Evolutionary conservation across 1,140 invertebrate genomes (phyloP).

Genomic region (Drosophila arizonae): DNA sequence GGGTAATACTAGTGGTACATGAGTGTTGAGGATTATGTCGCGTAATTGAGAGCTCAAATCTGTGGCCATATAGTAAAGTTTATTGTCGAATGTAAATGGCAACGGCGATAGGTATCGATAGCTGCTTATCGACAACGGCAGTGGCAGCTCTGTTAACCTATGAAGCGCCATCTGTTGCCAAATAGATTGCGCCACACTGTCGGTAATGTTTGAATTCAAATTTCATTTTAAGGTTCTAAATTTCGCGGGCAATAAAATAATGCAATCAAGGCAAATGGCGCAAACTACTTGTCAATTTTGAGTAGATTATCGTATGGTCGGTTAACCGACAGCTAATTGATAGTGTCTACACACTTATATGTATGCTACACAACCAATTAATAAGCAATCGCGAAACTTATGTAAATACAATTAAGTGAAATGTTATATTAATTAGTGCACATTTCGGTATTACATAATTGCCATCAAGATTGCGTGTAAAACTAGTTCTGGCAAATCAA

Average conservation of each 20-base stretch:
- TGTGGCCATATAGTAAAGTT: constrained; percentile 17
- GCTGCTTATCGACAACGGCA: neutral
- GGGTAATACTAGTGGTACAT: constrained; percentile 59
- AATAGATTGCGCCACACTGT: constrained; percentile 7
- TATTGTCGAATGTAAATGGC: neutral
- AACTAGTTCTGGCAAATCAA: constrained; percentile 70
- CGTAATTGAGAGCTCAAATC: constrained; percentile 35
- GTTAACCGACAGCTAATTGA: neutral
- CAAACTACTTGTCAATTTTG: neutral
- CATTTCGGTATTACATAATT: constrained; percentile 80
- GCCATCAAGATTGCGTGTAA: constrained; percentile 74
- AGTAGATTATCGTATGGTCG: neutral
- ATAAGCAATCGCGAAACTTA: constrained; percentile 32
- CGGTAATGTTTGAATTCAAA: constrained; percentile 3
- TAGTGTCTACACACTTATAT: too few species aligned
- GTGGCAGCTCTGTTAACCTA: neutral
- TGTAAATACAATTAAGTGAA: constrained; percentile 71
- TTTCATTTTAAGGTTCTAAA: neutral
- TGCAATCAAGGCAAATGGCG: neutral
- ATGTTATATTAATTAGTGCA: constrained; percentile 76
- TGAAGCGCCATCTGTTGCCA: neutral
- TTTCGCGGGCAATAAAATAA: neutral
- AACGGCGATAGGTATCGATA: constrained; percentile 13
- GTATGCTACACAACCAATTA: constrained; percentile 5
- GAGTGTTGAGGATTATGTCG: constrained; percentile 70